These are phyloP conservation scores for Caenorhabditis sp. DNA, from an alignment of 2,888 invertebrate species.

Conservation along the genomic window DNA sequence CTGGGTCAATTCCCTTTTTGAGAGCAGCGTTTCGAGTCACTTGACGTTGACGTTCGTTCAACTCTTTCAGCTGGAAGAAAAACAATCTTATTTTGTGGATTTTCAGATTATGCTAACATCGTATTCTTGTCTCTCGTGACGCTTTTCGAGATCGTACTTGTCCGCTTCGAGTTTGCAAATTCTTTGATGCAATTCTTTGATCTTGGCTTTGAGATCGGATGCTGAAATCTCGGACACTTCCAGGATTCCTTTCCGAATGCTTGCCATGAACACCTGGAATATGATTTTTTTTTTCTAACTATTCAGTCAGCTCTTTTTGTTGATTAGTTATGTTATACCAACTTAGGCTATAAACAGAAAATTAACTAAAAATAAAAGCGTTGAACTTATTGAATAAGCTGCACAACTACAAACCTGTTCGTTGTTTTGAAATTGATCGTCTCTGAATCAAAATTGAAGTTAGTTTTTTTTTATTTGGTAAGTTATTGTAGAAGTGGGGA, in stretches of 20 bases:
- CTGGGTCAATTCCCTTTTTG: conserved; percentile 66
- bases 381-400: too few species aligned
- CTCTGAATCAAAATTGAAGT: background rate
- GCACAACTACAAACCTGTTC: conserved; percentile 1
- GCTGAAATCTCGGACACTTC: conserved; percentile 40
- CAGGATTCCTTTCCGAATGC: conserved; percentile 48
- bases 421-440: background rate
- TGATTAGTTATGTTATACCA: background rate
- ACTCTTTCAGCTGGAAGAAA: conserved; percentile 69
- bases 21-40: conserved; percentile 65
- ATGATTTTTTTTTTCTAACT: background rate
- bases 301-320: background rate
- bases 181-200: conserved; percentile 68
- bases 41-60: conserved; percentile 70
- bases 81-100: background rate
- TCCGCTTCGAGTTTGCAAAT: conserved; percentile 69
- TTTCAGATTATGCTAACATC: conserved; percentile 51
- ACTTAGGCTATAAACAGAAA: background rate
- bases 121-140: conserved; percentile 70
- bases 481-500: background rate
- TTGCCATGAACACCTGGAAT: conserved; percentile 44
- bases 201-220: conserved; percentile 60
- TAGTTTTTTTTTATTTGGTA: background rate
- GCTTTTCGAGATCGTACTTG: conserved; percentile 70
- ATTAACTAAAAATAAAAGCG: background rate